These are phyloP conservation scores for Periparus ater DNA, from an alignment of 2,797 vertebrate species.

Conservation along the genomic window DNA sequence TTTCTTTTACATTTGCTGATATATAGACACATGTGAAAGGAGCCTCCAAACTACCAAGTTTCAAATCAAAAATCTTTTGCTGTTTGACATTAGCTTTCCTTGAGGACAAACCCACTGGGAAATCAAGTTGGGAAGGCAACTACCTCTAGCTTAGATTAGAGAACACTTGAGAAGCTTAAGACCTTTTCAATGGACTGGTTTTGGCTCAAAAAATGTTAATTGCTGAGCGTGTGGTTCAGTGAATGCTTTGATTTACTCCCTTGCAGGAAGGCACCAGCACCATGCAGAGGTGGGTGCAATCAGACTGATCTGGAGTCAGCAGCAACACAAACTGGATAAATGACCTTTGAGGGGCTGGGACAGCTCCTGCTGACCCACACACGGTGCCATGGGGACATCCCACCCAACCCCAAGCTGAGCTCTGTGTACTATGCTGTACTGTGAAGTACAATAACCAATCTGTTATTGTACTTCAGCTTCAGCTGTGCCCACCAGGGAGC, in stretches of 20 bases:
- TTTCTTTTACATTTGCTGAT: background rate
- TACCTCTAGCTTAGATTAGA: background rate
- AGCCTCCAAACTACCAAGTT: background rate
- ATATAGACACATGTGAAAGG: background rate
- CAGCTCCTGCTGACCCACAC: background rate
- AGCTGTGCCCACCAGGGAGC: background rate
- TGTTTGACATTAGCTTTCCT: background rate
- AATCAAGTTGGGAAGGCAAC: background rate
- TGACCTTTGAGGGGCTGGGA: background rate
- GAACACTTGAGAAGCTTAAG: background rate
- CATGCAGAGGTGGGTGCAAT: background rate
- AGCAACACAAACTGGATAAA: background rate
- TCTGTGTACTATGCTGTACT: background rate
- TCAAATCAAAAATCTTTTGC: background rate
- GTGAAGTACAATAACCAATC: background rate
- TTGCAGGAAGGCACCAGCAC: background rate
- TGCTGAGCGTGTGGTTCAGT: background rate
- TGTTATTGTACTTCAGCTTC: background rate
- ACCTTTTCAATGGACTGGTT: background rate
- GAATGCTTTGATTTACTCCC: background rate
- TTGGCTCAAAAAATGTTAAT: background rate
- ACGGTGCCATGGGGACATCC: fast-evolving
- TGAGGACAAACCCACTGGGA: background rate
- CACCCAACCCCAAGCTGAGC: background rate
- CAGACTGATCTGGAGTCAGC: background rate